Base-by-base conservation (phyloP, 2,888 invertebrate genomes). In the Adelognathus sp. region DNA sequence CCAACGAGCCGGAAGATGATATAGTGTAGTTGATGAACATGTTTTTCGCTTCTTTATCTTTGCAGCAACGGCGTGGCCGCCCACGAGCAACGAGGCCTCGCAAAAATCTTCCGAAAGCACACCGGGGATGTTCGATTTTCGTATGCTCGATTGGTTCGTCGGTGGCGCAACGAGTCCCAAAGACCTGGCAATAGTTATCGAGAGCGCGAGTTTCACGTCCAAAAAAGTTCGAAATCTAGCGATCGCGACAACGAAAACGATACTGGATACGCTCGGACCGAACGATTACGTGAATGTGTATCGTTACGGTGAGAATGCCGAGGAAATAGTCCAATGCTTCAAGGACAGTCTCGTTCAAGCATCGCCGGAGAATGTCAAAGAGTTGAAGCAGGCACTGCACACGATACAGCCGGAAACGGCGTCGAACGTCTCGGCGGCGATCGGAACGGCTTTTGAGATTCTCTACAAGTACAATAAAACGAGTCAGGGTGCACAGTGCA, bases 281-380 rank as follows among this genome's bases (percentile, higher is more conserved):
- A 97, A 99, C 90, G 99, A 99, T 92, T 99, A 96, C 90, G 98
- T 99, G 69, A 99, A 99, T 90, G 95, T 99, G 58, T 97, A 97
- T 88, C 95, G 96, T 90, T 99, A 98, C 92, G 96, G 97, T 46
- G 97, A 98, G 67, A 93, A 93, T 0, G 95, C 97, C 0, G 94
- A 95, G 56, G 97, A 98, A 81, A 94, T 98, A 5, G 97, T 98
- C 81, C 94, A 96, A 0, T 99, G 99, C 89, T 98, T 97, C 90
- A 96, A 96, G 88, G 97, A 97, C 88, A 95, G 96, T 84, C 94
- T 99, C 85, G 96, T 98, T 60, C 93, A 97, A 93, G 97, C 97
- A 6, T 95, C 96, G 16, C 95, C 96, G 61, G 96, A 97, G 89
- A 97, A 97, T 88, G 92, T 97, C 73, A 93, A 96, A 80, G 96